Evolutionary conservation across 2,797 vertebrate species (phyloP), one percentile per base, ranked within the genome.

Genomic region (Lithobates sylvaticus): DNA sequence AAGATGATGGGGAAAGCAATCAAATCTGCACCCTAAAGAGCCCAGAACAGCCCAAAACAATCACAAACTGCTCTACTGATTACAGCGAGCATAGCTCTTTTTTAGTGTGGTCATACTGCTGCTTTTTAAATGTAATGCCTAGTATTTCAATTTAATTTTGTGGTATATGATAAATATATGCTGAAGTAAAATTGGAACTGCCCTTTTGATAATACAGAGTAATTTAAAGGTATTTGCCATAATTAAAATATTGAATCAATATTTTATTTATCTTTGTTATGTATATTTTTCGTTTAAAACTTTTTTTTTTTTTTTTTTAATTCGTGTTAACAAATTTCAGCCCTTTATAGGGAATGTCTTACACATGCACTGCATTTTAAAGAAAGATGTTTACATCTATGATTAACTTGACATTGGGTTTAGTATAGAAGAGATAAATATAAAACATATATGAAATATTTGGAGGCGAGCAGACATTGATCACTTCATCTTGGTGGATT

Each of bases 401-500:
- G 34, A 9, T 74, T 86, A 77, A 44, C 32, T 3, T 82, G 68
- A 15, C 76, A 67, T 88, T 88, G 69, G 27, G 64, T 89, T 85
- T 23, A 70, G 76, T 77, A 77, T 23, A 44, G 42, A 79, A 29
- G 81, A 84, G 80, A 87, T 84, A 87, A 84, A 84, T 87, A 87
- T 87, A 84, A 87, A 87, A 64, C 54, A 32, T 74, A 69, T 84
- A 83, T 87, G 80, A 87, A 87, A 84, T 87, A 87, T 84, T 79
- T 74, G 74, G 77, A 76, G 78, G 76, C 58, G 74, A 88, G 86
- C 89, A 88, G 92, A 90, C 89, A 88, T 87, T 92, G 91, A 92
- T 93, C 90, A 42, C 91, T 94, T 93, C 89, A 94, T 93, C 91
- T 89, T 88, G 89, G 89, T 91, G 91, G 92, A 92, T 90, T 93